Conservation (phyloP, 2,797 vertebrate species). For the Acanthornis magna region DNA sequence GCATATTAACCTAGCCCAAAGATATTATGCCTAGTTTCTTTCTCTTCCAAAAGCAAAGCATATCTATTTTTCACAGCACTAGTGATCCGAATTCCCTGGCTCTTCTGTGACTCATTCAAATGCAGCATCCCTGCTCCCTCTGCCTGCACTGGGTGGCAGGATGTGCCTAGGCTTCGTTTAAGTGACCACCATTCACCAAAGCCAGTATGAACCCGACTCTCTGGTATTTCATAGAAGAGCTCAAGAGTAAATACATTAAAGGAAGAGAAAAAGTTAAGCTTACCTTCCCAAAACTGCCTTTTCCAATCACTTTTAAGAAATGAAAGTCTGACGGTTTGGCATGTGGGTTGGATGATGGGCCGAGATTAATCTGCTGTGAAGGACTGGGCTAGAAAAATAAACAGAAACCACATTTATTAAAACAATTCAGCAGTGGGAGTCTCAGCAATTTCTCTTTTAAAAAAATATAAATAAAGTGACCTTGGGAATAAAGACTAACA, state of each 20-base stretch:
- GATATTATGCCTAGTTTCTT: not conserved
- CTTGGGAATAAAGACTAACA: not conserved
- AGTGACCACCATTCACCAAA: not conserved
- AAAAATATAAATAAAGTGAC: not conserved
- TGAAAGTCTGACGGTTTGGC: slow-evolving; percentile 97
- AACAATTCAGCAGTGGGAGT: not conserved
- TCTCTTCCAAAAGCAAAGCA: not conserved
- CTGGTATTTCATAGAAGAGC: fast-evolving
- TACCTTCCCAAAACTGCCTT: slow-evolving; percentile 97
- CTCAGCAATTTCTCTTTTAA: not conserved
- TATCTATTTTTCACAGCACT: not conserved
- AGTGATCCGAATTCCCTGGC: not conserved
- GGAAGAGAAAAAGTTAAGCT: not conserved
- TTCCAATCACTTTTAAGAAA: slow-evolving; percentile 98
- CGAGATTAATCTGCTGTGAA: slow-evolving; percentile 97
- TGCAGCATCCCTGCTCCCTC: not conserved
- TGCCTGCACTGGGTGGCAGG: not conserved
- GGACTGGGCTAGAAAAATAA: slow-evolving; percentile 86
- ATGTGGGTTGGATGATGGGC: slow-evolving; percentile 95
- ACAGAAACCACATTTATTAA: not conserved
- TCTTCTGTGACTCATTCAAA: not conserved
- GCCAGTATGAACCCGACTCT: not conserved
- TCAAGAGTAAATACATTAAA: not conserved
- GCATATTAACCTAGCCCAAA: not conserved
- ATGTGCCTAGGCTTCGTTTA: not conserved